phyloP scores from a whole-genome alignment of 2,113 vertebrate species.

The Dicrurus megarhynchus region DNA sequence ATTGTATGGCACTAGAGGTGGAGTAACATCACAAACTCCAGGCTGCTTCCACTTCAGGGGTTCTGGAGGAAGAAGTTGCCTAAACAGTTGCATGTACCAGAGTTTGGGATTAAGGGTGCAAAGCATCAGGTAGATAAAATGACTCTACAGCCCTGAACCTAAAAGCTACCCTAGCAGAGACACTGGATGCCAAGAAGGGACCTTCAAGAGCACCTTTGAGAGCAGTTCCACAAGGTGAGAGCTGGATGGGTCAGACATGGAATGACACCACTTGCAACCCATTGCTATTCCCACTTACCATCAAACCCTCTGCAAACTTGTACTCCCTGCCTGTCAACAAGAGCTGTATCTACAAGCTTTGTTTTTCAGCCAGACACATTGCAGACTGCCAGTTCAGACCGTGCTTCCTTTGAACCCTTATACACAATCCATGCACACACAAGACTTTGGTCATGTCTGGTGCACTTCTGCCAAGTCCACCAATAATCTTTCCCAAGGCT shows the following conservation, averaged over 20 bases:
- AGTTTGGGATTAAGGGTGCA: neutral
- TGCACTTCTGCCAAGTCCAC: neutral
- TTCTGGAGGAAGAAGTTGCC: neutral
- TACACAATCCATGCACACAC: neutral
- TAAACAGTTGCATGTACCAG: neutral
- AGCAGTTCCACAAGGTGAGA: neutral
- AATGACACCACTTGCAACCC: neutral
- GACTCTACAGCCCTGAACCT: neutral
- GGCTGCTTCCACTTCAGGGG: neutral
- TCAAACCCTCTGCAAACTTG: constrained; percentile 17
- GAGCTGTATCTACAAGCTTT: neutral
- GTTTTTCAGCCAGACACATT: neutral
- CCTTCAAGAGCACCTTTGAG: neutral
- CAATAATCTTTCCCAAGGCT: neutral
- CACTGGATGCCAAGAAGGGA: neutral
- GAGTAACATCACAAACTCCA: neutral
- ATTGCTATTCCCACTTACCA: neutral
- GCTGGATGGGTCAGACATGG: neutral
- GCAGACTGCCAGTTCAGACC: neutral
- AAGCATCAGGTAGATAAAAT: neutral
- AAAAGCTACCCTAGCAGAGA: neutral
- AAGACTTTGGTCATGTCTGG: constrained; percentile 18
- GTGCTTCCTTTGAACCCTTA: constrained; percentile 10
- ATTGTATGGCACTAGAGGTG: constrained; percentile 37
- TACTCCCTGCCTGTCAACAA: neutral